Base-by-base conservation (phyloP, 2,113 vertebrate species). In the Oryzias woworae region DNA sequence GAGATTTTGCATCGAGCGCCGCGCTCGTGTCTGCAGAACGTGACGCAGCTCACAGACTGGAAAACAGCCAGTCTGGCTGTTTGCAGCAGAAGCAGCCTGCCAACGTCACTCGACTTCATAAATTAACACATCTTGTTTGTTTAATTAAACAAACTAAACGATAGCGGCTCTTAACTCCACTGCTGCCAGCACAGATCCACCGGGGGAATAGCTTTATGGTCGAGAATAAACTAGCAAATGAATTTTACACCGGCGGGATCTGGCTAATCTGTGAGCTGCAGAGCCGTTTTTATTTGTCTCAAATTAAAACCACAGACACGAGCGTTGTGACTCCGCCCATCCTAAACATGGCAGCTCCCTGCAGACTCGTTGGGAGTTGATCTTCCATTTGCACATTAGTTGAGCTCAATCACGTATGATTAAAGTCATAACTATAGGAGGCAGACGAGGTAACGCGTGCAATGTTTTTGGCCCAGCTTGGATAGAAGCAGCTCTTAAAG, bases 401-500 rank as follows among this genome's bases (percentile, higher is more conserved):
- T 51, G 78, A 62, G 44, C 53, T 22, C 75, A 67, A 66, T 53
- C 62, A 47, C 61, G 59, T 50, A 54, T 17, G 60, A 24, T 46
- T 44, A 36, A 36, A 36, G 36, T 36, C 8, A 12, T 36, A 36
- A 52, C 18, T 56, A 23, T 7, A 62, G 60, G 68, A 66, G 41
- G 64, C 44, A 73, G 82, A 58, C 70, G 20, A 49, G 31, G 66
- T 68, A 54, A 80, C 17, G 62, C 79, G 52, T 73, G 68, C 23
- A 1, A 54, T 61, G 61, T 73, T 61, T 81, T 55, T 31, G 64
- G 77, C 46, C 63, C n/a, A 5, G 69, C 69, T 54, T 78, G 74
- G 81, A 86, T 78, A 62, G 58, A 77, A 83, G 70, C 79, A 76
- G 69, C 75, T 72, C 66, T 75, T 81, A 92, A 36, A 92, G 91